Base-by-base conservation (phyloP, 2,797 vertebrate species). In the Trachops cirrhosus region DNA sequence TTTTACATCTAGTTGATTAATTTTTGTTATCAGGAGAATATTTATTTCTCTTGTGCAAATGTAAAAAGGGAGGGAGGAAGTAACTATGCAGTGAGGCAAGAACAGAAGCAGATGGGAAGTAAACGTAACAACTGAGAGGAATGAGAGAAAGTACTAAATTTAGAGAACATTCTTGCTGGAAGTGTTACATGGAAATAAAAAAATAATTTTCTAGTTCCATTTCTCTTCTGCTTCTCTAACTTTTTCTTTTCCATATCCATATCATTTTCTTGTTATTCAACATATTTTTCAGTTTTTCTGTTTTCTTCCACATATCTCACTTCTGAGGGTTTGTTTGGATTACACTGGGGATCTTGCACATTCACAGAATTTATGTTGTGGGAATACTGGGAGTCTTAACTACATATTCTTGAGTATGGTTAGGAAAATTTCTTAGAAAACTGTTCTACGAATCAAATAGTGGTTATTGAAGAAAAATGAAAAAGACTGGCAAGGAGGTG, bases 261-360 rank as follows among this genome's bases (percentile, higher is more conserved):
- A 50, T 82, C 86, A 48, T 87, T 88, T 96, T 94, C 37, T 80
- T 93, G 12, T 73, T 90, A 59, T 86, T 95, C 75, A 78, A 39
- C 3, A 0, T 44, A 34, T 64, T 82, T 91, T 78, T 54, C 59
- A 62, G 3, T 41, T 91, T 91, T 93, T 39, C n/a, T 83, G 52
- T 73, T 34, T 39, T 44, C 37, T 64, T 44, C 1, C 62, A 70
- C 6, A 48, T 78, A n/a, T 9, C 34, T 91, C 48, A 87, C 6
- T 87, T 44, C 67, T 54, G 46, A 92, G 41, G 39, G 39, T 24
- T 96, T 59, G 9, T 73, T 86, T 67, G 37, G 64, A 24, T 94
- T 92, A 74, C 62, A 14, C 41, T 68, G n/a, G 21, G 18, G 29
- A 70, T 88, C 6, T 86, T 62, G 26, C 0, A n/a, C 22, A 4